Conservation (phyloP, 2,113 vertebrate genomes). For the Planiliza haematocheilus region DNA sequence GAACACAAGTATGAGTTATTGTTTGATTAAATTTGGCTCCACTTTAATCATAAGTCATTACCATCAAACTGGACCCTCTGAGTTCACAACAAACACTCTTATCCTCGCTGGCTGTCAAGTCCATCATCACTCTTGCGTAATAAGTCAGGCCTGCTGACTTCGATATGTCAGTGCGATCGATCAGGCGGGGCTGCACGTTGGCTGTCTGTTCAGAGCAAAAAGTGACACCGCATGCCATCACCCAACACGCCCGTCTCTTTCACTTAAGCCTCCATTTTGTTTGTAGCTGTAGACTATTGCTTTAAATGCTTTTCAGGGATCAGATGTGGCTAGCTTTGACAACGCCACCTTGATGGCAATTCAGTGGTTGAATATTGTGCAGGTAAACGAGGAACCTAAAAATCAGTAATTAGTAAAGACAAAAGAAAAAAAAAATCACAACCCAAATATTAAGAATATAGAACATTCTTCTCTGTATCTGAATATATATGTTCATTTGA, state of each 20-base stretch:
- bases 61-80: background rate
- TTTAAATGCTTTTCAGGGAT: slow-evolving; percentile 14
- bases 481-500: slow-evolving; percentile 1
- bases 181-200: slow-evolving; percentile 3
- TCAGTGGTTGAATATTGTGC: background rate
- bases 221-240: slow-evolving; percentile 1
- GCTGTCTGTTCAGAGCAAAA: slow-evolving; percentile 23
- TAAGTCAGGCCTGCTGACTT: slow-evolving; percentile 22
- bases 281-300: background rate
- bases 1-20: background rate
- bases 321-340: slow-evolving; percentile 27
- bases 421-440: no score
- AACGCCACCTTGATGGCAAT: no score
- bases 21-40: background rate
- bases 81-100: slow-evolving; percentile 5
- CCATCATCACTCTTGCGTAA: slow-evolving; percentile 10
- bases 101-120: slow-evolving; percentile 21
- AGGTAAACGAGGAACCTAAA: background rate
- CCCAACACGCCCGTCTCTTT: slow-evolving; percentile 33
- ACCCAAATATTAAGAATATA: background rate
- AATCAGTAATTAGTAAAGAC: background rate
- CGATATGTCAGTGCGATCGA: slow-evolving; percentile 8
- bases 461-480: no score
- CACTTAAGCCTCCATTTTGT: background rate
- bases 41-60: background rate